Evolutionary conservation across 2,888 invertebrate genomes (phyloP), one percentile per base, ranked within the genome.

Genomic region (Falcaria lacertinaria): DNA sequence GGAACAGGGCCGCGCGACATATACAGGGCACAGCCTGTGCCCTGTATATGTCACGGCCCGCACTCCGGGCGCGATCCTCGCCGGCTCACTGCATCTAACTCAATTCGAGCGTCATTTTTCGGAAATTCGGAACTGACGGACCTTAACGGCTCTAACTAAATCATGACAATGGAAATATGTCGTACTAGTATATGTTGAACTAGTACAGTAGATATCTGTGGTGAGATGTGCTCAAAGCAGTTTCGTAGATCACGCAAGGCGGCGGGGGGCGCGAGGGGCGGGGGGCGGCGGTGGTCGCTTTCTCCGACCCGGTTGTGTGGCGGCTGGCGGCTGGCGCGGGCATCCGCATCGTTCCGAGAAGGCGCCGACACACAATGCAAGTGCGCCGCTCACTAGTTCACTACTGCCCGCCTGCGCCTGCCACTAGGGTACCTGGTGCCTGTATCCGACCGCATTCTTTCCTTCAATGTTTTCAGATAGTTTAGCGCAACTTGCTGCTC

Each of bases 381-480:
- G 33, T 22, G 32, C 33, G 36, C n/a, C n/a, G n/a, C n/a, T n/a
- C n/a, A n/a, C n/a, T n/a, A n/a, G n/a, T n/a, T n/a, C n/a, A n/a
- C n/a, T n/a, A n/a, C n/a, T n/a, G n/a, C n/a, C n/a, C n/a, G 32
- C 22, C 25, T 25, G 16, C 19, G 37, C 33, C 5, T 22, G 3
- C 22, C 22, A 22, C 22, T 22, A 22, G 7, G 7, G 22, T 6
- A 22, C 6, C 28, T 13, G 40, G n/a, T 33, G 34, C 41, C 22
- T 19, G 22, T 40, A 40, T 16, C 33, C 40, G 28, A n/a, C 34
- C 39, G 25, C 39, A 50, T 61, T 50, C 56, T 25, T 43, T 5
- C n/a, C 33, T 15, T 34, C 45, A 51, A 58, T 56, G 59, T 58
- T 48, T 47, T 48, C 46, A 45, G 43, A 48, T 46, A 46, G 39